Base-by-base conservation (phyloP, 2,797 vertebrate genomes). In the Sparidentex hasta region DNA sequence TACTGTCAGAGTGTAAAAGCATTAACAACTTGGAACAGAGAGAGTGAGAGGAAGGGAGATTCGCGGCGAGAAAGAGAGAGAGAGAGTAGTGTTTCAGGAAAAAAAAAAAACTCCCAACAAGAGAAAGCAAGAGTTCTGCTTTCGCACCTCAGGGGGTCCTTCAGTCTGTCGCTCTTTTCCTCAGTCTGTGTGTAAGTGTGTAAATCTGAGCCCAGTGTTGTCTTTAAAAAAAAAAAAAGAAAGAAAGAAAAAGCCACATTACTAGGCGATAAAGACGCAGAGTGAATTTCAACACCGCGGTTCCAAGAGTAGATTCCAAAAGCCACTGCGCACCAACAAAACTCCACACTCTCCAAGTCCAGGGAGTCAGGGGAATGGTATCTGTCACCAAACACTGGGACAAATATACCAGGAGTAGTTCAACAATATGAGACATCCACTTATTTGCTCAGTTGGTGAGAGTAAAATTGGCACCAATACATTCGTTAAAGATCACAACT, bases 1-100 rank as follows among this genome's bases (percentile, higher is more conserved):
- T 76, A 77, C 78, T 73, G 84, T 84, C 81, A 5, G 72, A 81
- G 74, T 3, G 29, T 82, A 78, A 86, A 90, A 71, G 76, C 79
- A 78, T 88, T 80, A 89, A 77, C 66, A 81, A 62, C 71, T 81
- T 65, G 72, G 55, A 63, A 73, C 23, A 61, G 66, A 27, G 44
- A 18, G 5, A 56, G 51, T 11, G 41, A 48, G 18, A 50, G 59
- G 21, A 17, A 23, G 65, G 29, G 56, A 9, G 52, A 48, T 20
- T 44, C n/a, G 16, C 29, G 46, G 46, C 3, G 27, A 4, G 27
- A 27, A 4, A 29, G 25, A 29, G 29, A 29, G 46, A 51, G 64
- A 41, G 47, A 21, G 48, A 46, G 71, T 43, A 67, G 56, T 50
- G 76, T 83, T 84, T 80, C 16, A 1, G 54, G 0, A 21, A 50